phyloP scores from a whole-genome alignment of 2,113 vertebrate species.

The Engystomops pustulosus region DNA sequence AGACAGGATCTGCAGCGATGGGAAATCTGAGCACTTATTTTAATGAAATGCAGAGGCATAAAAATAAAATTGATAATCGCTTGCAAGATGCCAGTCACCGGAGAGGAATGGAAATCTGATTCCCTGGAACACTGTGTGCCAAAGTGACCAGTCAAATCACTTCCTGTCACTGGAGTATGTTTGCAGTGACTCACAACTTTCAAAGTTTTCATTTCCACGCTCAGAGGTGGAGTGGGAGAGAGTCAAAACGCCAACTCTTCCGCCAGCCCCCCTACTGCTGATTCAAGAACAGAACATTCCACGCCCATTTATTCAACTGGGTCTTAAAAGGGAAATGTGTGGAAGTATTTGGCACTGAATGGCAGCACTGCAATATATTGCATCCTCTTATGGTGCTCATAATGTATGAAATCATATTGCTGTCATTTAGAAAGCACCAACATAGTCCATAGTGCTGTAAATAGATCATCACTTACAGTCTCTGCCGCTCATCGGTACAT shows the following conservation, averaged over 20 bases:
- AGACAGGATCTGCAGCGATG: constrained; percentile 30
- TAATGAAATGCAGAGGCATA: constrained; percentile 17
- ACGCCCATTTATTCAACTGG: background rate
- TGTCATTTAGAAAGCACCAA: background rate
- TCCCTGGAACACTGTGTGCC: constrained; percentile 31
- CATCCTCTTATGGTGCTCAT: background rate
- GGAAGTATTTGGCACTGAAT: background rate
- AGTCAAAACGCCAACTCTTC: background rate
- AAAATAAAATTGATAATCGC: constrained; percentile 39
- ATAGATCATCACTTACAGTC: too few species aligned
- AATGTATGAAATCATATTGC: too few species aligned
- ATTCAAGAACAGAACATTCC: constrained; percentile 20
- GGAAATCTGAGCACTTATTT: constrained; percentile 28
- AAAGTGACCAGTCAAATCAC: constrained; percentile 26
- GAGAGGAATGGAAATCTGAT: constrained; percentile 21
- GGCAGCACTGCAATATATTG: background rate
- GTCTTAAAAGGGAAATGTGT: constrained; percentile 55
- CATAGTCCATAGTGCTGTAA: too few species aligned
- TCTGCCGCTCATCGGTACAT: too few species aligned
- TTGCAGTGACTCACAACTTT: constrained; percentile 40
- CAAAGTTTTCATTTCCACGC: constrained; percentile 6
- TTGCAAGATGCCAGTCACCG: constrained; percentile 13
- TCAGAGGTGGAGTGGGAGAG: background rate
- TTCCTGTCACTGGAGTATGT: constrained; percentile 26
- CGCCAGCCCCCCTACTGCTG: constrained; percentile 10